Evolutionary conservation across 53 echinoderm and acorn worm genomes (phyloP).

Genomic region (Apostichopus leukothele): DNA sequence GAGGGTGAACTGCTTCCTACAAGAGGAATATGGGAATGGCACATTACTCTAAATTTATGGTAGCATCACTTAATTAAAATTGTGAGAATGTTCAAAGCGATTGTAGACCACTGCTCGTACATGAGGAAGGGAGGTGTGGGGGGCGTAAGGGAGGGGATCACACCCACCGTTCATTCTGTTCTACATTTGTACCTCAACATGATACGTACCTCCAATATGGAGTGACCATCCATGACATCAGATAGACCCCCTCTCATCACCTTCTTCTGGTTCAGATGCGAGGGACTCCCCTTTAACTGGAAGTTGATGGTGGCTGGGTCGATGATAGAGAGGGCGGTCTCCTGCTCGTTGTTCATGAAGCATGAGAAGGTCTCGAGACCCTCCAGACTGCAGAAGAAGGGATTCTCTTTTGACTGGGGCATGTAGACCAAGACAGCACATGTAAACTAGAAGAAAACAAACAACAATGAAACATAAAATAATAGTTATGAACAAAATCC

Average conservation of each 20-base stretch:
- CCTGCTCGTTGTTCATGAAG: constrained; percentile 77
- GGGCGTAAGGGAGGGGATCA: too few species aligned
- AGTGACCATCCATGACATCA: constrained; percentile 86
- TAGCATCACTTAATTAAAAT: too few species aligned
- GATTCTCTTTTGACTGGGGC: constrained; percentile 74
- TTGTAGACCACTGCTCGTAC: too few species aligned
- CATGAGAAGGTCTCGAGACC: constrained; percentile 96
- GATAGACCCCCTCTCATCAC: constrained; percentile 70
- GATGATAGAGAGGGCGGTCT: constrained; percentile 93
- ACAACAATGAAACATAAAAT: neutral
- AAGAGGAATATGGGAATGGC: too few species aligned
- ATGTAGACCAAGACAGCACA: constrained; percentile 90
- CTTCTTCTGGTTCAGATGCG: constrained; percentile 53
- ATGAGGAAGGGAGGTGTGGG: too few species aligned
- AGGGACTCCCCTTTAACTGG: constrained; percentile 85
- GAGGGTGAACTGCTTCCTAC: too few species aligned
- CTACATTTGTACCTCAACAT: too few species aligned
- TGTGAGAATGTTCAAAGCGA: too few species aligned
- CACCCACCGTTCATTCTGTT: too few species aligned
- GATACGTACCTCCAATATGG: constrained; percentile 76
- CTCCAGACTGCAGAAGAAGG: constrained; percentile 83
- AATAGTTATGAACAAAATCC: too few species aligned
- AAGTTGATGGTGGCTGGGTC: constrained; percentile 83
- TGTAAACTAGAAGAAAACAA: constrained; percentile 60
- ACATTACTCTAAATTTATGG: too few species aligned